phyloP scores from a whole-genome alignment of 2,888 invertebrate genomes.

The Hypena proboscidalis region DNA sequence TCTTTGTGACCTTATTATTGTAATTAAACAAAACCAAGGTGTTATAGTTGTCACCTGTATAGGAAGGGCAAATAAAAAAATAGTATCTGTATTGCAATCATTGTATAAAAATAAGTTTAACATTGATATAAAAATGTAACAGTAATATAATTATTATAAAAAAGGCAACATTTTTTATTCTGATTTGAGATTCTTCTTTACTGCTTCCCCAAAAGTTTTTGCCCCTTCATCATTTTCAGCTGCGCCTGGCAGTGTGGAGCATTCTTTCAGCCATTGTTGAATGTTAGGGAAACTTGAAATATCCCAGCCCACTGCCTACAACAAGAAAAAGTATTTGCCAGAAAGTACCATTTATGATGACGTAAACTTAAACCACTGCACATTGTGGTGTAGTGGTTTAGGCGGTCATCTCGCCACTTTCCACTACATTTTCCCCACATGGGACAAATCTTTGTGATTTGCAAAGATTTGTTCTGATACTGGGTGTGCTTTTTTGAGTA shows the following conservation, averaged over 20 bases:
- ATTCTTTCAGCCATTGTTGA: conserved; percentile 85
- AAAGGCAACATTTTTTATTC: conserved; percentile 30
- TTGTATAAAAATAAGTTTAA: conserved; percentile 32
- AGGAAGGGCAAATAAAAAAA: conserved; percentile 16
- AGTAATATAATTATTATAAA: conserved; percentile 40
- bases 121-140: conserved; percentile 33
- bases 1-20: too few species aligned
- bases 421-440: too few species aligned
- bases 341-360: too few species aligned
- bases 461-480: too few species aligned
- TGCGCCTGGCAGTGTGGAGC: conserved; percentile 84
- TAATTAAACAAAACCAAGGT: too few species aligned
- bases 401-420: too few species aligned
- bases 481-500: too few species aligned
- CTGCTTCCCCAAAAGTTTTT: conserved; percentile 82
- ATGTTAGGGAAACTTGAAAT: conserved; percentile 84
- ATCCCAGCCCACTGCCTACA: conserved; percentile 86
- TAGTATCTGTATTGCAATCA: conserved; percentile 13
- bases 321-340: conserved; percentile 22
- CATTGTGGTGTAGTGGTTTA: too few species aligned
- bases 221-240: conserved; percentile 86
- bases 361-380: too few species aligned
- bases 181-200: conserved; percentile 79
- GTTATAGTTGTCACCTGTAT: too few species aligned
- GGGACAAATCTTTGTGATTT: too few species aligned